Base-by-base conservation (phyloP, 2,797 vertebrate species). In the Neomorphus geoffroyi region DNA sequence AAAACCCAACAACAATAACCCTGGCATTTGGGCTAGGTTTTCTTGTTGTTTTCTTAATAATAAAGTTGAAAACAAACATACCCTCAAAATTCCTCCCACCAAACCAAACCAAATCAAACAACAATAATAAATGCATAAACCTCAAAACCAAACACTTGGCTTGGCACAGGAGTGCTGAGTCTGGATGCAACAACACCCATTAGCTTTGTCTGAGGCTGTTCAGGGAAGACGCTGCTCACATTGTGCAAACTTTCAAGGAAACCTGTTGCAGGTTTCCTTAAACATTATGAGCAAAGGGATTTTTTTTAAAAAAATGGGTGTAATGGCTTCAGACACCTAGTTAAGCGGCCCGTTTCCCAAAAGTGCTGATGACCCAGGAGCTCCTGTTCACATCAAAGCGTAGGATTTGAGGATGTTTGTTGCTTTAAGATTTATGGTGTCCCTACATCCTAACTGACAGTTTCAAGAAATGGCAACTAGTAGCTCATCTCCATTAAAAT, bases 401-500 rank as follows among this genome's bases (percentile, higher is more conserved):
- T 86, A 78, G 93, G 80, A 93, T 86, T 86, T 90, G 58, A 58
- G 69, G 73, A 79, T 95, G 94, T 94, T 95, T 94, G 94, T 70
- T 90, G 71, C 92, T 84, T 45, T 81, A 93, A 94, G 95, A 94
- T 96, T 96, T 95, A 96, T 88, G 90, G 83, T 95, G 62, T 95
- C 88, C 60, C 93, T 64, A 46, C 60, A 84, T 84, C 82, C 83
- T 92, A 96, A 88, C 91, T 18, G 41, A 83, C 61, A 93, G 82
- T 91, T 86, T 90, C 43, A 62, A 95, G 90, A 95, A 96, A 88
- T 91, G 94, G 81, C 92, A 88, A 79, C 73, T 19, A 77, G 83
- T 64, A 92, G 74, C 73, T 93, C 92, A 90, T 86, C 80, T 94
- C 90, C 94, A 95, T 96, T 94, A 95, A 96, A 96, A 96, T 95